Conservation (phyloP, 2,797 vertebrate species). For the Mus spretus region DNA sequence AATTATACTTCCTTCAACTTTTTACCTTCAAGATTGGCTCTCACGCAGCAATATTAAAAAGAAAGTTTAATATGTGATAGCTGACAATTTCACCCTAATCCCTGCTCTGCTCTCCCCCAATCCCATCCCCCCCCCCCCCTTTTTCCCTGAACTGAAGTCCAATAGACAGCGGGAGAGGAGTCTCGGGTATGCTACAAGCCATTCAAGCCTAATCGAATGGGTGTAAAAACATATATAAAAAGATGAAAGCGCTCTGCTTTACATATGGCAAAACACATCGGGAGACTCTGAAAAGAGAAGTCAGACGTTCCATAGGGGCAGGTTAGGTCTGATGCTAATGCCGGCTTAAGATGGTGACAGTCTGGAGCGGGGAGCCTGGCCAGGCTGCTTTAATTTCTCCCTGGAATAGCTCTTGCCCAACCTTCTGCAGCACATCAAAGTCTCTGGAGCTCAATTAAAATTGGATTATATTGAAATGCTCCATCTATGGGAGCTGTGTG, state of each 20-base stretch:
- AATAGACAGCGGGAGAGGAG: slow-evolving; percentile 85
- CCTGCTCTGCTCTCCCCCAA: slow-evolving; percentile 81
- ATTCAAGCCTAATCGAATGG: slow-evolving; percentile 89
- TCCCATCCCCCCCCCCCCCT: background rate
- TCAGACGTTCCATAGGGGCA: slow-evolving; percentile 93
- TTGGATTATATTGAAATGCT: slow-evolving; percentile 99
- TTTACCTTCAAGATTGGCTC: slow-evolving; percentile 67
- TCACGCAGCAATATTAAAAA: slow-evolving; percentile 78
- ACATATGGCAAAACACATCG: slow-evolving; percentile 80
- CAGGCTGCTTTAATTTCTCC: slow-evolving; percentile 97
- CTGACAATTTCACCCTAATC: slow-evolving; percentile 93
- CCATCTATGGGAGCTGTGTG: slow-evolving; percentile 92
- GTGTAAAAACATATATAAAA: slow-evolving; percentile 88
- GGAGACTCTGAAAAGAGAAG: slow-evolving; percentile 86
- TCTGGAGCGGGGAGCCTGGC: slow-evolving; percentile 92
- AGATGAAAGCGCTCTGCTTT: slow-evolving; percentile 90
- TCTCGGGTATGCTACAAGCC: slow-evolving; percentile 91
- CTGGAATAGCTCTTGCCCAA: slow-evolving; percentile 96
- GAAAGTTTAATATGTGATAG: slow-evolving; percentile 88
- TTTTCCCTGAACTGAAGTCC: slow-evolving; percentile 86
- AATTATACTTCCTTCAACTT: slow-evolving; percentile 79
- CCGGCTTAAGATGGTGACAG: slow-evolving; percentile 97
- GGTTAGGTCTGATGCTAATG: slow-evolving; percentile 97
- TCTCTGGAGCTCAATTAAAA: slow-evolving; percentile 99
- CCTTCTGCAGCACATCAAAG: slow-evolving; percentile 96